These are phyloP conservation scores for Euzophera pinguis DNA, from an alignment of 2,888 invertebrate species.

Conservation along the genomic window DNA sequence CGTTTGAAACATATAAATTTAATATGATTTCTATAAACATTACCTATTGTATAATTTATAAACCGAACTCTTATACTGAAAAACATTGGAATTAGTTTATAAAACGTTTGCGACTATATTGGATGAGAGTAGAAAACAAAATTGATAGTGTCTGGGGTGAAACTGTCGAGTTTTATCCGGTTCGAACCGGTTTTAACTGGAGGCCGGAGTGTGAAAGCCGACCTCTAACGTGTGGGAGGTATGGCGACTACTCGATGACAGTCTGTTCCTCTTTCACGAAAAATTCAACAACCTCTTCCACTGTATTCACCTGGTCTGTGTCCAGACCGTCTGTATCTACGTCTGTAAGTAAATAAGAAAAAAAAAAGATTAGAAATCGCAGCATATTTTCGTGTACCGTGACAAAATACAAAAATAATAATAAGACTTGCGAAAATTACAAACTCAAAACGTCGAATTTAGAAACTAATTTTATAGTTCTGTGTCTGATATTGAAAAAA, in stretches of 20 bases:
- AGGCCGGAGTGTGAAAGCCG: conserved; percentile 46
- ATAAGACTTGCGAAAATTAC: too few relatives aligned
- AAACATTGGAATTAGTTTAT: conserved; percentile 47
- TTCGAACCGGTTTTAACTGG: conserved; percentile 28
- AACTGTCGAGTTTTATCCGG: conserved; percentile 25
- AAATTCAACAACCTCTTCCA: conserved; percentile 98
- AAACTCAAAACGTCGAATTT: too few relatives aligned
- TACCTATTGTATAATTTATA: conserved; percentile 70
- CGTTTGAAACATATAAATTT: conserved; percentile 76
- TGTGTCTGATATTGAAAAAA: too few relatives aligned
- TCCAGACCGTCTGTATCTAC: conserved; percentile 96
- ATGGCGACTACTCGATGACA: conserved; percentile 84
- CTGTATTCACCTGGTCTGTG: conserved; percentile 90
- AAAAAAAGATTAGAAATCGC: background rate
- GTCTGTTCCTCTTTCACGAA: conserved; percentile 97
- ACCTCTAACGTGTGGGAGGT: conserved; percentile 46
- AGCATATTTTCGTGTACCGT: too few relatives aligned
- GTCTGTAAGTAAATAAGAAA: conserved; percentile 80
- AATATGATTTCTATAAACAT: conserved; percentile 75
- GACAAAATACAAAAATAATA: too few relatives aligned
- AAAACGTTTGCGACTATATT: conserved; percentile 40
- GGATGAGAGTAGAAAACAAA: conserved; percentile 53
- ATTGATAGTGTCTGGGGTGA: background rate
- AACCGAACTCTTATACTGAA: conserved; percentile 59
- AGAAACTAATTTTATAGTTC: too few relatives aligned